Evolutionary conservation across 1,140 invertebrate genomes (phyloP), one percentile per base, ranked within the genome.

Genomic region (Ostrea edulis): DNA sequence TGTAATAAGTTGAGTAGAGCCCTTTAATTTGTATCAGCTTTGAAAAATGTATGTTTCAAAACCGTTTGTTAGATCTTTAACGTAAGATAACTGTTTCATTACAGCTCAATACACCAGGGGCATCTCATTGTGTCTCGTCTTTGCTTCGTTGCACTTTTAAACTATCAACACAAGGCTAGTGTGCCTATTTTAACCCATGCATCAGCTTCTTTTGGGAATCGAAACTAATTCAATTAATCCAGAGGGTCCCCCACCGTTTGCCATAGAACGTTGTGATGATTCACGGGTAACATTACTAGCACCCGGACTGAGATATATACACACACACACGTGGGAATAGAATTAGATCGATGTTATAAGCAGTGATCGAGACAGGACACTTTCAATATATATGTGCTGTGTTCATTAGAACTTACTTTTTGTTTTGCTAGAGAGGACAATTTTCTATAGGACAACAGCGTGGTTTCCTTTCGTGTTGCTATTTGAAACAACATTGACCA

Each of bases 71-170:
- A 35, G 68, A 77, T 71, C 68, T 29, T 77, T 77, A 25, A 35
- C 68, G 25, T 77, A 22, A 77, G 68, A 77, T 77, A 77, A 77
- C 29, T 77, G 35, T 29, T 29, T 77, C 68, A 77, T 22, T 77
- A 77, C 68, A 77, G 68, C 68, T 77, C 68, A 77, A 77, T 77
- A 77, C 68, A 77, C 68, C 68, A 77, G 29, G 68, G 68, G 68
- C 68, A 77, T 77, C 68, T 25, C 25, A 77, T 77, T 77, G 25
- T 77, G 25, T 8, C 35, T 17, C 25, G 22, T 77, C 68, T 35
- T 35, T 77, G 68, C 68, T 77, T 25, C 68, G 25, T 35, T 77
- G 68, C 68, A 77, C 68, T 77, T 77, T 77, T 77, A 77, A 77
- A 77, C 25, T 25, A 77, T 11, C 22, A 25, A 11, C 68, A 29